Evolutionary conservation across 1,140 invertebrate genomes (phyloP), one percentile per base, ranked within the genome.

Genomic region (Hirudo medicinalis): DNA sequence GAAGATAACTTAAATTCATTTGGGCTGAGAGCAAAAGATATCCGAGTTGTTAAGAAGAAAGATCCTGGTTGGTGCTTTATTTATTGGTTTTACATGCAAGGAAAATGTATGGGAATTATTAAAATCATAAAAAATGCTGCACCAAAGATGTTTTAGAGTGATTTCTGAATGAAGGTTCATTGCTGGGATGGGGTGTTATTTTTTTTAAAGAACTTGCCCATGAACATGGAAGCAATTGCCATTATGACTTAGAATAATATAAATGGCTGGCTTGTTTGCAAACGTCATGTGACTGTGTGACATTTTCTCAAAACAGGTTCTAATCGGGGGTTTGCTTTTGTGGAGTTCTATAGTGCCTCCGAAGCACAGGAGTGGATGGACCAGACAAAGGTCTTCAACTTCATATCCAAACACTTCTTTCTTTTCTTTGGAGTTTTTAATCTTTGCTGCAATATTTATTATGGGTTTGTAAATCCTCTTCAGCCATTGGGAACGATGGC

Each of bases 301-400:
- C 29, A 63, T 63, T 63, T 32, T 32, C 22, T 63, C 57, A 25
- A 22, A 25, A 76, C 79, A 82, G 81, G 81, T 80, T 77, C 78
- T 72, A 79, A 78, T 75, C 76, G 80, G 74, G 80, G 80, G 71
- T 81, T 94, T 87, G 92, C 91, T 83, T 95, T 94, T 87, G 90
- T 94, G 83, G 92, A 95, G 86, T 96, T 96, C 89, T 86, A 88
- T 83, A 88, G 88, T 82, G 86, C 91, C 79, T 87, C 88, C 82
- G 91, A 93, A 85, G 91, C 92, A 77, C 87, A 87, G 82, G 87
- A 87, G 77, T 93, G 91, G 90, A 94, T 95, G 89, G 91, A 93
- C 82, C 86, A 88, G 83, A 92, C 90, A 87, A 88, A 94, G 89
- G 91, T 92, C 89, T 77, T 63, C 43, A 49, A 49, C 43, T 49